Evolutionary conservation across 2,888 invertebrate species (phyloP), one percentile per base, ranked within the genome.

Genomic region (Tetrapedia diversipes): DNA sequence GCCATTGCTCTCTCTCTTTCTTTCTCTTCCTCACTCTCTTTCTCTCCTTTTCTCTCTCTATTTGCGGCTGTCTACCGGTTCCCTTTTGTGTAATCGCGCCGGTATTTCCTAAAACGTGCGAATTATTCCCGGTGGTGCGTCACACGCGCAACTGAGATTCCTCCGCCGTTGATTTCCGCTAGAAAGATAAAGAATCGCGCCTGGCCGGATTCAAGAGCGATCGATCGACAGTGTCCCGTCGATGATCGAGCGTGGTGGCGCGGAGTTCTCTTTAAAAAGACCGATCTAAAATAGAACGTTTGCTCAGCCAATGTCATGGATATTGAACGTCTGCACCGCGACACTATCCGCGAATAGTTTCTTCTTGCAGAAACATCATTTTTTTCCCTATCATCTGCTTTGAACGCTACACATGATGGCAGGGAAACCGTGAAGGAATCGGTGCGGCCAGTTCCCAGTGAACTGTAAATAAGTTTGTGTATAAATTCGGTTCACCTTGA

Each of bases 1-100:
- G 85, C 83, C 70, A 64, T 79, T 66, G 59, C 37, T 24, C 63
- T 65, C 73, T 65, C 47, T 69, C 60, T 60, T 67, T 56, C 24
- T 74, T 60, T 37, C 41, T 47, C 49, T 57, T 27, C 24, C 32
- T 63, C 24, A 16, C 51, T 41, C 14, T 34, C 22, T 51, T 37
- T n/a, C 63, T 57, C n/a, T n/a, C n/a, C n/a, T n/a, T n/a, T n/a
- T n/a, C n/a, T n/a, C n/a, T n/a, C n/a, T n/a, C n/a, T n/a, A n/a
- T 56, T 43, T 27, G 39, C 14, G 34, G 14, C 53, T 22, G 24
- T 37, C n/a, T n/a, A n/a, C n/a, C n/a, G n/a, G n/a, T n/a, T n/a
- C n/a, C n/a, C n/a, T n/a, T n/a, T n/a, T n/a, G n/a, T n/a, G n/a
- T n/a, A n/a, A n/a, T n/a, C n/a, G n/a, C n/a, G n/a, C n/a, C 56